A percentile compares a stretch with the other conserved stretches of the same genome.
Evolutionary conservation across 2,113 vertebrate species (phyloP).

Genomic region (Phrynosoma platyrhinos): DNA sequence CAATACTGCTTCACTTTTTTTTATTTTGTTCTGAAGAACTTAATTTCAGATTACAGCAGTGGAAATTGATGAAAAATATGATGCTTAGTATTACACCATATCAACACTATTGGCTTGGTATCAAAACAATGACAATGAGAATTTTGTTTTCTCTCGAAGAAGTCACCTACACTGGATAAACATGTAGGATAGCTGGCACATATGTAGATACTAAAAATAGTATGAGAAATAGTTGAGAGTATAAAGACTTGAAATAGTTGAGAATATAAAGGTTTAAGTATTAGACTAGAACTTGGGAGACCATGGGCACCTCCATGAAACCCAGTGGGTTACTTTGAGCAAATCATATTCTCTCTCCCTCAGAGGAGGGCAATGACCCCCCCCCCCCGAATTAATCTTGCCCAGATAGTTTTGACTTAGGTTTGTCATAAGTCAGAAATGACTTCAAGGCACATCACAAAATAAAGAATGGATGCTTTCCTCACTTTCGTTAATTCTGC

Average conservation of each 20-base stretch:
- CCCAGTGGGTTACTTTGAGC: too few species aligned
- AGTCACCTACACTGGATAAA: conserved; percentile 42
- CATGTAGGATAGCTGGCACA: conserved; percentile 27
- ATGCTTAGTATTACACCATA: conserved; percentile 23
- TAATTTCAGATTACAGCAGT: not conserved
- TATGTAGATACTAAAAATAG: conserved; percentile 43
- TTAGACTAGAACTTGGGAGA: too few species aligned
- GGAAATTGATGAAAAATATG: conserved; percentile 21
- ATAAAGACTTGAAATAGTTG: conserved; percentile 30
- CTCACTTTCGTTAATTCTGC: conserved; percentile 40
- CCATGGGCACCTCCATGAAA: too few species aligned
- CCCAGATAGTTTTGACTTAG: too few species aligned
- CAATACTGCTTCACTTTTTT: not conserved
- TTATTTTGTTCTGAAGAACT: conserved; percentile 23
- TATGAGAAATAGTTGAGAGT: conserved; percentile 36
- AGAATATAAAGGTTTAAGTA: conserved; percentile 31
- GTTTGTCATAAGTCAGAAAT: too few species aligned
- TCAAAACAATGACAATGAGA: conserved; percentile 48
- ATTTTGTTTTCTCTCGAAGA: conserved; percentile 52
- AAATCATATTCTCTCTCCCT: too few species aligned
- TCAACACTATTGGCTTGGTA: conserved; percentile 32
- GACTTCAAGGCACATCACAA: too few species aligned
- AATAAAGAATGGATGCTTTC: conserved; percentile 56
- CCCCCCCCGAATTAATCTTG: too few species aligned
- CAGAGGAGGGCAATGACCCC: too few species aligned